These are phyloP conservation scores for Garra rufa DNA, from an alignment of 2,113 vertebrate genomes.

Conservation along the genomic window DNA sequence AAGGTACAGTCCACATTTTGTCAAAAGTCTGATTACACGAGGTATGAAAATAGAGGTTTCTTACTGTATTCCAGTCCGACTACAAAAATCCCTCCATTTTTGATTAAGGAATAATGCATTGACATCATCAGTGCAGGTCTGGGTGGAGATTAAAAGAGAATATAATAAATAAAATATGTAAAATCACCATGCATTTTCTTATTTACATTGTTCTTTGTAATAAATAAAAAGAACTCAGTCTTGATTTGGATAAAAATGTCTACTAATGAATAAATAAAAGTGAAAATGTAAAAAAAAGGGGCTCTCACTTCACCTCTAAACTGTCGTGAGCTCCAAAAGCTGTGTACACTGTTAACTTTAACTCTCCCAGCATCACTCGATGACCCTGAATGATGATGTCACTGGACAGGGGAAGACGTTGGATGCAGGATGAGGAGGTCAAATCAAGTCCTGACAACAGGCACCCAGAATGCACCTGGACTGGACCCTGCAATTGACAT, in stretches of 20 bases:
- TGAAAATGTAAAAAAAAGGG: background rate
- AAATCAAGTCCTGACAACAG: slow-evolving; percentile 81
- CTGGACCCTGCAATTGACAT: slow-evolving; percentile 79
- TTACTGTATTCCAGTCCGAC: slow-evolving; percentile 83
- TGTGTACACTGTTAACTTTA: slow-evolving; percentile 79
- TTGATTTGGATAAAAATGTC: background rate
- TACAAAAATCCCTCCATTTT: slow-evolving; percentile 82
- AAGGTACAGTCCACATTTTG: background rate
- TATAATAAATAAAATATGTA: background rate
- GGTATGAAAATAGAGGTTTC: background rate
- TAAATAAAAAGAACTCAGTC: too few species aligned
- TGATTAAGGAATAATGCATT: slow-evolving; percentile 85
- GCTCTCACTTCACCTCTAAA: slow-evolving; percentile 79
- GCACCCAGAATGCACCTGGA: slow-evolving; percentile 81
- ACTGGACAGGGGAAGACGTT: slow-evolving; percentile 61
- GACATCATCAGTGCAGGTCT: slow-evolving; percentile 66
- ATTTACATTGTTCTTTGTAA: too few species aligned
- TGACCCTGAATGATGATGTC: slow-evolving; percentile 88
- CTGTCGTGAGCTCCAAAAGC: slow-evolving; percentile 80
- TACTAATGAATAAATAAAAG: background rate
- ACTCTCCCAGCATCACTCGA: slow-evolving; percentile 70
- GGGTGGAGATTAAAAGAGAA: slow-evolving; percentile 11
- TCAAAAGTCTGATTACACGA: background rate
- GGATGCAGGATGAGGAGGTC: slow-evolving; percentile 50
- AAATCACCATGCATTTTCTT: too few species aligned